These are phyloP conservation scores for Gulo gulo DNA, from an alignment of 2,113 vertebrate species.

Conservation along the genomic window DNA sequence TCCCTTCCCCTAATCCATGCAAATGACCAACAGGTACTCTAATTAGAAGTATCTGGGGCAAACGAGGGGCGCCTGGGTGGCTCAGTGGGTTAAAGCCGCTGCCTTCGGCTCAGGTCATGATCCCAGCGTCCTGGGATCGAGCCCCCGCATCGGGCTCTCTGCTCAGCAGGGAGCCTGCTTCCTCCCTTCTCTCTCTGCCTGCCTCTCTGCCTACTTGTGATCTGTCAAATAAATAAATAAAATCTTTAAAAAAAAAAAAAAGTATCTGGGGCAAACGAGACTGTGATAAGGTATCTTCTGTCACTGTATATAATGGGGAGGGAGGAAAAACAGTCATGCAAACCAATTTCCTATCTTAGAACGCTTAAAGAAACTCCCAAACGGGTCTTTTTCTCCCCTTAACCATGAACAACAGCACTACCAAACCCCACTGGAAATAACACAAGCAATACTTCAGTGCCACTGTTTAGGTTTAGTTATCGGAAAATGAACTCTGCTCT, in stretches of 20 bases:
- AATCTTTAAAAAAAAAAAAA: no score
- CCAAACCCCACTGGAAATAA: not conserved
- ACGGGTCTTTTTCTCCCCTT: not conserved
- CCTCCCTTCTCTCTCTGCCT: no score
- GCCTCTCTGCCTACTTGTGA: no score
- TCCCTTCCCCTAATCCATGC: not conserved
- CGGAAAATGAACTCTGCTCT: constrained; percentile 22
- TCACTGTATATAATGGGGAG: not conserved
- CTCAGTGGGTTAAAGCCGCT: no score
- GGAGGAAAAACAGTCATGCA: not conserved
- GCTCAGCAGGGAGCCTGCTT: no score
- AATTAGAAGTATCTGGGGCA: constrained; percentile 26
- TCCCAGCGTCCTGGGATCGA: no score
- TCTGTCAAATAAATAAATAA: no score
- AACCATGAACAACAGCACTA: not conserved
- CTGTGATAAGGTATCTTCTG: constrained; percentile 18
- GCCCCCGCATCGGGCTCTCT: no score
- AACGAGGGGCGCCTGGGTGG: no score
- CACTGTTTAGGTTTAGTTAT: constrained; percentile 2
- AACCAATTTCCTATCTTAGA: constrained; percentile 42
- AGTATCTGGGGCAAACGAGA: constrained; percentile 28
- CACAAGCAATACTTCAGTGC: not conserved
- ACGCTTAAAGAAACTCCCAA: constrained; percentile 17
- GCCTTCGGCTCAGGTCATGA: no score
- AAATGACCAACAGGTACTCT: constrained; percentile 45